Evolutionary conservation across 1,140 invertebrate genomes (phyloP), one percentile per base, ranked within the genome.

Genomic region (Parapsyche elsis): DNA sequence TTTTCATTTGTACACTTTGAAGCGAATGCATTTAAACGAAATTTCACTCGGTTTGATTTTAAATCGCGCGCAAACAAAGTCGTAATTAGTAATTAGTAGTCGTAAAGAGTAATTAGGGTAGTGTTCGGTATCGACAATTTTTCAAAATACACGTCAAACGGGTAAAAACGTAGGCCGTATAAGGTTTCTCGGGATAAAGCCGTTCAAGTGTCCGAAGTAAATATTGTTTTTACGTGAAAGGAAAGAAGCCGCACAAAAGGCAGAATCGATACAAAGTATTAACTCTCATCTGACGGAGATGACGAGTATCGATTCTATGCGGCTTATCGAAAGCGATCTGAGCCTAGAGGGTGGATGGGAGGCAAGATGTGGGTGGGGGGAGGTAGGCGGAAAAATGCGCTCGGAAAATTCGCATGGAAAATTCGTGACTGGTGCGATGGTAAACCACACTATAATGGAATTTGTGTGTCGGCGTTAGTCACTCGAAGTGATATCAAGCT

Each of bases 231-330:
- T 19, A 23, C 24, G n/a, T 10, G 21, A 67, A 67, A 23, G 61
- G 61, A 30, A 21, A 71, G 67, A 71, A 71, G 67, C 26, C 67
- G 67, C 23, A 71, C 67, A 71, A 71, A 71, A 45, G 67, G 26
- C 38, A 38, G 9, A 71, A 71, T 71, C 67, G 38, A 71, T 71
- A 71, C 21, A 38, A 16, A 30, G 24, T 67, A 67, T 67, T 67
- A 67, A 26, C 61, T 67, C 24, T 16, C 61, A 12, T 26, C 21
- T 67, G 14, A 57, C 10, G 53, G 10, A 16, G 53, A 21, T 21
- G 53, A 57, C 14, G 53, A 57, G 14, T n/a, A 57, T 57, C 30
- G 30, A 38, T 38, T 38, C 30, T 38, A 38, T 38, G 30, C 30
- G 30, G 30, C 30, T 38, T 38, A 38, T 4, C 30, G 30, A 38